Percentiles rank a stretch among this genome's conserved stretches.
Conservation (phyloP, 2,113 vertebrate genomes). For the Megaceryle maxima region DNA sequence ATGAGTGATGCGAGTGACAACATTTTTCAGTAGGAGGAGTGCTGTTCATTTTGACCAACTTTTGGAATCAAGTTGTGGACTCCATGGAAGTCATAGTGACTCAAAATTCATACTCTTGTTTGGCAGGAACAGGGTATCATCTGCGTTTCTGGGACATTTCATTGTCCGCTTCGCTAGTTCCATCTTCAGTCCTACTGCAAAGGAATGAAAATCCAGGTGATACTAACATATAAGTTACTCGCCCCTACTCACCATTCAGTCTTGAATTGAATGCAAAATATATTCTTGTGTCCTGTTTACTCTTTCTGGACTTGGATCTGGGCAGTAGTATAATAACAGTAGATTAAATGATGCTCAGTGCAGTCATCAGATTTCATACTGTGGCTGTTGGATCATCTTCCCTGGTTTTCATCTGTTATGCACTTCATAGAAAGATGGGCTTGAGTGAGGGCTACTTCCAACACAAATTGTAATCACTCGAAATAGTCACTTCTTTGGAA, state of each 20-base stretch:
- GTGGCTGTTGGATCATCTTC: slow-evolving; percentile 11
- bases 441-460: slow-evolving; percentile 72
- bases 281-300: neutral
- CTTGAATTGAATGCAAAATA: neutral
- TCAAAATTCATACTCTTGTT: fast-evolving
- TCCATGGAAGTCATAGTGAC: neutral
- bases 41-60: neutral
- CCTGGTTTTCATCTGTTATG: slow-evolving; percentile 30
- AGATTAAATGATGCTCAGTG: neutral
- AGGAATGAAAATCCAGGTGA: neutral
- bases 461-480: slow-evolving; percentile 77
- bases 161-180: neutral
- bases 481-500: slow-evolving; percentile 77
- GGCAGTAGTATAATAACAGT: neutral
- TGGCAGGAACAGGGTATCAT: neutral
- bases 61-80: neutral
- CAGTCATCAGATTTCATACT: neutral
- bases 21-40: neutral
- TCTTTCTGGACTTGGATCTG: neutral
- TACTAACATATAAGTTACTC: fast-evolving
- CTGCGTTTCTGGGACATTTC: fast-evolving
- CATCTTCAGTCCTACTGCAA: neutral
- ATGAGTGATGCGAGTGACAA: neutral
- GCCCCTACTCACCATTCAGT: fast-evolving
- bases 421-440: neutral